Evolutionary conservation across 2,113 vertebrate genomes (phyloP).

Genomic region (Tor tambroides): DNA sequence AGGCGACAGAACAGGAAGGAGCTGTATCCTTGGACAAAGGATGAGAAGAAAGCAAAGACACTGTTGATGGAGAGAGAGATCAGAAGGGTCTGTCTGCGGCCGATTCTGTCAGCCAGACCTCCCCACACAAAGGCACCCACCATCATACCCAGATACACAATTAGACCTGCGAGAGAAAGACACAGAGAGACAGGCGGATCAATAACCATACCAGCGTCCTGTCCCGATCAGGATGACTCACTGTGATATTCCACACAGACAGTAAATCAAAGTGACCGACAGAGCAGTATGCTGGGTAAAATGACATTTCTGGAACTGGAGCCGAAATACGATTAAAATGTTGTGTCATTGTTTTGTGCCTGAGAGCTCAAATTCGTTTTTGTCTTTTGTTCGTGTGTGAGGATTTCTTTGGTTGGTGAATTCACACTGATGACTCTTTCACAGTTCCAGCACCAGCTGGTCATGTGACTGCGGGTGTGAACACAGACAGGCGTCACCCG

Average conservation of each 20-base stretch:
- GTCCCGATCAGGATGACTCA: not conserved
- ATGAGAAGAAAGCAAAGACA: constrained; percentile 97
- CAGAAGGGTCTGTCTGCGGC: constrained; percentile 92
- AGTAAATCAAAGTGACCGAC: not conserved
- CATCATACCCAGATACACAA: constrained; percentile 98
- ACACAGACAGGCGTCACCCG: constrained; percentile 39
- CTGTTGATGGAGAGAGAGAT: constrained; percentile 98
- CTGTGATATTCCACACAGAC: not conserved
- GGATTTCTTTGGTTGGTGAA: not conserved
- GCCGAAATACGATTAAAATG: not conserved
- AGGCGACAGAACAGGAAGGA: constrained; percentile 97
- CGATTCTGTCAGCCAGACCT: constrained; percentile 91
- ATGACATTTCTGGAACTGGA: not conserved
- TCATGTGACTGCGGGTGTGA: constrained; percentile 38
- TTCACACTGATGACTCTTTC: not conserved
- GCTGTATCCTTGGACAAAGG: constrained; percentile 97
- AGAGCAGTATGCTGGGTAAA: not conserved
- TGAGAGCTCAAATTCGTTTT: not conserved
- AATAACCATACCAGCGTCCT: not conserved
- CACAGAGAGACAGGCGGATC: not conserved
- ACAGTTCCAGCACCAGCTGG: not conserved
- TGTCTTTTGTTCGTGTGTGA: not conserved
- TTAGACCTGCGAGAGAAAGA: constrained; percentile 78
- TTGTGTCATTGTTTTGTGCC: not conserved
- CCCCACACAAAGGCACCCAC: constrained; percentile 97